A percentile compares a stretch with the other conserved stretches of the same genome.
Conservation (phyloP, 1,140 invertebrate genomes). For the Bombus consobrinus region DNA sequence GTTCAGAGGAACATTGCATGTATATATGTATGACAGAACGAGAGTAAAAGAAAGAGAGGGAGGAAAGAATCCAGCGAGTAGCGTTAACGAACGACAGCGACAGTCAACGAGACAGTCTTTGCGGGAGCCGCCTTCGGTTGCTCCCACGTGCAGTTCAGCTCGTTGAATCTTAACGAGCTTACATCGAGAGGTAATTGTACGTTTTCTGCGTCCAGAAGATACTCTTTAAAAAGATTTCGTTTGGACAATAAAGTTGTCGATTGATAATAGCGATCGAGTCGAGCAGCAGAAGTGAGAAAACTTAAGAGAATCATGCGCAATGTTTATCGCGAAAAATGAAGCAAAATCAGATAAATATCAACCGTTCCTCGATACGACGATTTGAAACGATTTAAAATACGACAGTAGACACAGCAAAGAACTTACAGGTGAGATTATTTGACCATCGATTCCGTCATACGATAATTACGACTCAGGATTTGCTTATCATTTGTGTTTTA, state of each 20-base stretch:
- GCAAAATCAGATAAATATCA: background rate
- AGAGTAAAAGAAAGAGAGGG: background rate
- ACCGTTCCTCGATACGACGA: background rate
- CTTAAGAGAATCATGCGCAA: background rate
- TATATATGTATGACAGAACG: background rate
- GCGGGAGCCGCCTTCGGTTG: constrained; percentile 63
- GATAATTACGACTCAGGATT: background rate
- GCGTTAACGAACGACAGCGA: background rate
- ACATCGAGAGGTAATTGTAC: constrained; percentile 11
- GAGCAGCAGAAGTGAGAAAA: background rate
- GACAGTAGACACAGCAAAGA: background rate
- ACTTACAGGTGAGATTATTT: background rate
- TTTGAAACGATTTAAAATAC: background rate
- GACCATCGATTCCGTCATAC: background rate
- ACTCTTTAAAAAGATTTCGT: background rate
- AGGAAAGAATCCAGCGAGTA: background rate
- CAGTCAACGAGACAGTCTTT: constrained; percentile 31
- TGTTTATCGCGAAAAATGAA: background rate
- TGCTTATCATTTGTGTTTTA: background rate
- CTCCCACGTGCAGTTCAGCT: constrained; percentile 52
- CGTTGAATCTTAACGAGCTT: constrained; percentile 49
- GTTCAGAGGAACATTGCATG: background rate
- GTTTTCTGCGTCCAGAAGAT: background rate
- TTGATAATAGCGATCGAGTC: background rate
- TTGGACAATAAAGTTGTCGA: background rate